Conservation (phyloP, 2,797 vertebrate species). For the Pseudotriccus pelzelni region DNA sequence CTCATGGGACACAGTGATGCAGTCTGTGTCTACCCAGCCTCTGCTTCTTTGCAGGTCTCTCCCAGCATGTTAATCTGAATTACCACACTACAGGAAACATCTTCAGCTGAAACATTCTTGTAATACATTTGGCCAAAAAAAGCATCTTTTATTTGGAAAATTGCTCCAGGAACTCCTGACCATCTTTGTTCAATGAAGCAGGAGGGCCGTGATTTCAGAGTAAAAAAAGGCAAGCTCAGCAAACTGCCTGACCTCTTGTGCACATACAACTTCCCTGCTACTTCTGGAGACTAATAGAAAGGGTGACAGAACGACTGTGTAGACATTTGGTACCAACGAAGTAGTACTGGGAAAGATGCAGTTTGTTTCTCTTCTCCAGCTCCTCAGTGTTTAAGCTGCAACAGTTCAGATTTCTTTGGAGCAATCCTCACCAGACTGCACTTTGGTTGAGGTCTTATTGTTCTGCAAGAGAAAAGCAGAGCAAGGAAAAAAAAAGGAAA, state of each 20-base stretch:
- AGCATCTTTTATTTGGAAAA: slow-evolving; percentile 18
- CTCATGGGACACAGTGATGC: background rate
- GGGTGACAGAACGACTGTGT: background rate
- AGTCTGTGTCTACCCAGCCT: background rate
- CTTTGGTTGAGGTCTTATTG: background rate
- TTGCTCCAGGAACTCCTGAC: slow-evolving; percentile 25
- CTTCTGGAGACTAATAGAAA: background rate
- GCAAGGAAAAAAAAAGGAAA: background rate
- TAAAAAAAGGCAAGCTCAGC: background rate
- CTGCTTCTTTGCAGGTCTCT: background rate
- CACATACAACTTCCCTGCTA: background rate
- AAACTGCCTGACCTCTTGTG: background rate
- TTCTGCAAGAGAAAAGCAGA: background rate
- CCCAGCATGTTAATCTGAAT: background rate
- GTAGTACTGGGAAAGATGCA: background rate
- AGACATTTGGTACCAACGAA: background rate
- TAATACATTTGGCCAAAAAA: background rate
- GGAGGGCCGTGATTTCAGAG: background rate
- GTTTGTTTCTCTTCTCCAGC: background rate
- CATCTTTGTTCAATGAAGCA: background rate
- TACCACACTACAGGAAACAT: background rate
- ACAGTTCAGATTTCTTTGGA: background rate
- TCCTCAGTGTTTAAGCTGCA: background rate
- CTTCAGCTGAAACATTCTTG: slow-evolving; percentile 13
- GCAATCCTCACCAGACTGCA: background rate